phyloP scores from a whole-genome alignment of 2,113 vertebrate genomes.

The Zosterops japonicus region DNA sequence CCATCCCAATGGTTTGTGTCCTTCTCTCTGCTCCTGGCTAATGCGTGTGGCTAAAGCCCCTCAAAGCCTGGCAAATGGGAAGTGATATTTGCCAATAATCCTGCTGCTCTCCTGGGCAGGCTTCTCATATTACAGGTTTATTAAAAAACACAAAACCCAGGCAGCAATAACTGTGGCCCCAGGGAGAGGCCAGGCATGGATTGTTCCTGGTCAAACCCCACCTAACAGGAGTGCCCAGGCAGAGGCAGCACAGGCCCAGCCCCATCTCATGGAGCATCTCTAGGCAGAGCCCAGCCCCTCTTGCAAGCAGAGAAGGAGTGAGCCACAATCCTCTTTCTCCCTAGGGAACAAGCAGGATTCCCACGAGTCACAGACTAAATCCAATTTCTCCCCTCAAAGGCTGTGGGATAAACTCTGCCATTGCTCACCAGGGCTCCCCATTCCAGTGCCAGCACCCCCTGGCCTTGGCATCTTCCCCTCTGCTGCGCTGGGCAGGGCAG shows the following conservation, averaged over 20 bases:
- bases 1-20: not conserved
- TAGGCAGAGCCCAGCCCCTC: not conserved
- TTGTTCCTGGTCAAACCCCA: not conserved
- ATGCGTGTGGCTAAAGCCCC: conserved; percentile 32
- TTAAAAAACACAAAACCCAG: conserved; percentile 54
- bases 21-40: not conserved
- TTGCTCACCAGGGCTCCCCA: not conserved
- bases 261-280: not conserved
- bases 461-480: not conserved
- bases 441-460: rapidly evolving
- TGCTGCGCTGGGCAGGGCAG: not conserved
- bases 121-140: conserved; percentile 62
- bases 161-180: conserved; percentile 8
- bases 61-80: conserved; percentile 21
- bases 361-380: not conserved
- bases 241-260: not conserved
- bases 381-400: not conserved
- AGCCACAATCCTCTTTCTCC: not conserved
- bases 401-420: not conserved
- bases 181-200: not conserved
- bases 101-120: conserved; percentile 15
- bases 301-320: not conserved
- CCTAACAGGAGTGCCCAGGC: not conserved
- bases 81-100: conserved; percentile 66
- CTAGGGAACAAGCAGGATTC: not conserved